Percentiles rank a stretch among this genome's conserved stretches.
phyloP scores from a whole-genome alignment of 37 sponge, comb jelly and placozoan species.

The Cliona cf. orientalis region DNA sequence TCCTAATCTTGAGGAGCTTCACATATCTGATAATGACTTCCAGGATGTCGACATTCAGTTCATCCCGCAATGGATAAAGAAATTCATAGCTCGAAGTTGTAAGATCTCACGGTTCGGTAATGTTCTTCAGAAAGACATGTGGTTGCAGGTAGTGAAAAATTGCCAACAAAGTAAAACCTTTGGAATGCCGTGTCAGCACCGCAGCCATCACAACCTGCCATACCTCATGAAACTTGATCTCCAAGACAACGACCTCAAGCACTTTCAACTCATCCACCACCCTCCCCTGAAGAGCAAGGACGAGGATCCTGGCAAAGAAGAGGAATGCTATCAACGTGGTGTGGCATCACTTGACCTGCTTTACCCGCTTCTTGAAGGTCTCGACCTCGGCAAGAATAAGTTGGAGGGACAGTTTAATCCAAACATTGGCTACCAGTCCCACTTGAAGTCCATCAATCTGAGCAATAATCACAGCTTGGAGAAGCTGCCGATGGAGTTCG shows the following conservation, averaged over 20 bases:
- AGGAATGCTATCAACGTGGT: background rate
- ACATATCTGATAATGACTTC: constrained; percentile 47
- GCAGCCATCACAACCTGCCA: constrained; percentile 26
- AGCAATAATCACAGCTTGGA: constrained; percentile 41
- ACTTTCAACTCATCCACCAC: constrained; percentile 35
- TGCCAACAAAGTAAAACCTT: background rate
- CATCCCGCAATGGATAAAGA: constrained; percentile 40
- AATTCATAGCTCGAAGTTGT: constrained; percentile 35
- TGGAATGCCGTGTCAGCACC: constrained; percentile 47
- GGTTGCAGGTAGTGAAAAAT: background rate
- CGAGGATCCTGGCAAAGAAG: constrained; percentile 10
- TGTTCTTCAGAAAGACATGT: background rate
- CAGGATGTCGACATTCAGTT: constrained; percentile 38
- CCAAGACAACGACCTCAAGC: constrained; percentile 41
- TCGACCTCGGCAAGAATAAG: constrained; percentile 61
- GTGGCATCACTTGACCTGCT: constrained; percentile 34
- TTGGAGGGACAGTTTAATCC: constrained; percentile 52
- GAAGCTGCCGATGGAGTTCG: constrained; percentile 63
- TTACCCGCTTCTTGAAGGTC: constrained; percentile 56
- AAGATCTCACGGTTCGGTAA: constrained; percentile 40
- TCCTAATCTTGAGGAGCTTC: constrained; percentile 59
- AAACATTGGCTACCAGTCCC: constrained; percentile 51
- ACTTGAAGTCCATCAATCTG: constrained; percentile 45
- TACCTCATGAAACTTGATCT: constrained; percentile 42
- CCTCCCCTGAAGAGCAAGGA: background rate